Conservation (phyloP, 2,113 vertebrate species). For the Prunella himalayana region DNA sequence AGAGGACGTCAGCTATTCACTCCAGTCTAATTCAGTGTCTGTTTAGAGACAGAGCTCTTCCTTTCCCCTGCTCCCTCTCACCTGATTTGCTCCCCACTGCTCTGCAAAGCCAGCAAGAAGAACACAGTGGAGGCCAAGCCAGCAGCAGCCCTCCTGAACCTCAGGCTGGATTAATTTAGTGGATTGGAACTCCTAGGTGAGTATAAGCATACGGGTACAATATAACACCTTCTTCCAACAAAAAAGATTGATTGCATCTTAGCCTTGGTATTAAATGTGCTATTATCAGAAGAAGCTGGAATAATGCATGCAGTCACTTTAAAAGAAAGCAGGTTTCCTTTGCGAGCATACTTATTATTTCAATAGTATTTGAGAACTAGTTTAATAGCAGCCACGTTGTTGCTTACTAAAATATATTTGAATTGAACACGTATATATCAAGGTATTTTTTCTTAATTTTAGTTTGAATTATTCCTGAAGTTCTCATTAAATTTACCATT, state of each 20-base stretch:
- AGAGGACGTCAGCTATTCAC: constrained; percentile 62
- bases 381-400: constrained; percentile 57
- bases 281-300: constrained; percentile 62
- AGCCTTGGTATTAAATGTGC: constrained; percentile 47
- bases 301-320: constrained; percentile 59
- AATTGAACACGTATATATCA: constrained; percentile 52
- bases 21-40: constrained; percentile 55
- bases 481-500: constrained; percentile 70
- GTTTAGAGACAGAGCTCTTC: constrained; percentile 15
- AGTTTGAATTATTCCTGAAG: constrained; percentile 56
- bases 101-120: background rate
- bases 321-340: constrained; percentile 60
- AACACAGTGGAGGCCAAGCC: background rate
- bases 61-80: background rate
- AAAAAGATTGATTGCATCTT: constrained; percentile 62
- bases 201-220: background rate
- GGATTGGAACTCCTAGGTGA: background rate
- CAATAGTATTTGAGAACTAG: constrained; percentile 54
- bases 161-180: background rate
- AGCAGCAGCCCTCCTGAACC: background rate
- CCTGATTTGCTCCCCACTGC: background rate
- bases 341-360: constrained; percentile 59
- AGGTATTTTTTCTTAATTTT: constrained; percentile 55
- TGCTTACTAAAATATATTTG: constrained; percentile 64
- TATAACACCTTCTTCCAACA: constrained; percentile 19